phyloP scores from a whole-genome alignment of 2,888 invertebrate genomes.

The Drosophila rubida region DNA sequence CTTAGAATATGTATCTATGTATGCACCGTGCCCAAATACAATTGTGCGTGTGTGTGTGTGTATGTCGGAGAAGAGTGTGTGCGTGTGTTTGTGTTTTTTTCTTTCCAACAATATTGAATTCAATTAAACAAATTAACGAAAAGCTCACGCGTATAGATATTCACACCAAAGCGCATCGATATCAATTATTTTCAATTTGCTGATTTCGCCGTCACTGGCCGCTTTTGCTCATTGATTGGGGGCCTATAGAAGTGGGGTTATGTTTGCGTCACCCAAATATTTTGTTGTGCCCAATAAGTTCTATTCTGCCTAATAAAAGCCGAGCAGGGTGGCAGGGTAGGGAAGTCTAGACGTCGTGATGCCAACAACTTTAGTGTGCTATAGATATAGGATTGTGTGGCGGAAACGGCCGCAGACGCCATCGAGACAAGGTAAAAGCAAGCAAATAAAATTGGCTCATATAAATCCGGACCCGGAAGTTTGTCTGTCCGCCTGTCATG shows the following conservation, averaged over 20 bases:
- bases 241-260: slow-evolving; percentile 67
- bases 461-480: slow-evolving; percentile 60
- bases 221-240: slow-evolving; percentile 41
- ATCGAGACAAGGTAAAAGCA: slow-evolving; percentile 55
- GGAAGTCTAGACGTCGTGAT: slow-evolving; percentile 15
- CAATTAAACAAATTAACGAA: slow-evolving; percentile 68
- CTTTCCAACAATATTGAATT: slow-evolving; percentile 60
- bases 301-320: slow-evolving; percentile 3
- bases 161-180: slow-evolving; percentile 49
- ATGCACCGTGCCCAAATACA: slow-evolving; percentile 23
- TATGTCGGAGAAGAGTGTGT: slow-evolving; percentile 21
- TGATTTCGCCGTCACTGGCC: slow-evolving; percentile 47
- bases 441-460: slow-evolving; percentile 47
- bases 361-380: slow-evolving; percentile 41
- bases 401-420: slow-evolving; percentile 55
- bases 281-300: slow-evolving; percentile 59
- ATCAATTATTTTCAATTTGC: slow-evolving; percentile 76
- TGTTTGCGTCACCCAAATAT: slow-evolving; percentile 79
- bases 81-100: slow-evolving; percentile 37
- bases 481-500: slow-evolving; percentile 38
- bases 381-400: slow-evolving; percentile 33
- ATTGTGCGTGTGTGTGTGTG: slow-evolving; percentile 35
- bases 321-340: neutral
- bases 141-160: slow-evolving; percentile 50
- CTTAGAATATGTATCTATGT: slow-evolving; percentile 76